Evolutionary conservation across 2,797 vertebrate species (phyloP).

Genomic region (Oreochromis mossambicus): DNA sequence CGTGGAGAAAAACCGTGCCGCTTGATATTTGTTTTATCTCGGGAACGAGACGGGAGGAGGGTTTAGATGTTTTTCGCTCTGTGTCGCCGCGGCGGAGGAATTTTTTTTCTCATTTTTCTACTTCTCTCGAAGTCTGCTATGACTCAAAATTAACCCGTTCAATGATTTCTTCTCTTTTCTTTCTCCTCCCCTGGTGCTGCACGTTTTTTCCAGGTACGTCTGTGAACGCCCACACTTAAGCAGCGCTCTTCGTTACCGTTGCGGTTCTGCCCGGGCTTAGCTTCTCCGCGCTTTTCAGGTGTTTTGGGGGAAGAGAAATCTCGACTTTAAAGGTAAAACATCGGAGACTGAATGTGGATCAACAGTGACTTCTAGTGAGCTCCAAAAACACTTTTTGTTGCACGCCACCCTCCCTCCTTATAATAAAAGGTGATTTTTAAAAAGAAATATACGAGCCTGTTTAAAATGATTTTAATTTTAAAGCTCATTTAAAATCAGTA

Average conservation of each 20-base stretch:
- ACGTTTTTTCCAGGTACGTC: constrained; percentile 39
- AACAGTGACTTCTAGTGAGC: not conserved
- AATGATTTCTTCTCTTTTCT: constrained; percentile 8
- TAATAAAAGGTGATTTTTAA: not conserved
- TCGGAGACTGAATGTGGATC: not conserved
- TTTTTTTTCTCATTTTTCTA: constrained; percentile 77
- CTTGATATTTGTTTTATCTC: accelerated
- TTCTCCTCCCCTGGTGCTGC: constrained; percentile 6
- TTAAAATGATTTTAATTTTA: not conserved
- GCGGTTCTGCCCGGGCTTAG: not conserved
- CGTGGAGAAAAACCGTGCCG: accelerated
- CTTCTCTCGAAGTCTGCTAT: constrained; percentile 70
- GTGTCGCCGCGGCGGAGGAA: constrained; percentile 79
- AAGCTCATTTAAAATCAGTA: not conserved
- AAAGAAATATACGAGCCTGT: not conserved
- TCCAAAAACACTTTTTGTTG: not conserved
- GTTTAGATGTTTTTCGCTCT: constrained; percentile 22
- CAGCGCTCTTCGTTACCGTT: not conserved
- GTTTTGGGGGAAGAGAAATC: not conserved
- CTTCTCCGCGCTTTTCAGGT: not conserved
- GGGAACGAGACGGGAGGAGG: not conserved
- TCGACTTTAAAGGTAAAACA: not conserved
- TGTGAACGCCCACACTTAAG: constrained; percentile 37
- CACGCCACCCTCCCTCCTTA: not conserved
- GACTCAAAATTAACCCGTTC: constrained; percentile 82